phyloP scores from a whole-genome alignment of 2,113 vertebrate genomes.

The Laterallus jamaicensis region DNA sequence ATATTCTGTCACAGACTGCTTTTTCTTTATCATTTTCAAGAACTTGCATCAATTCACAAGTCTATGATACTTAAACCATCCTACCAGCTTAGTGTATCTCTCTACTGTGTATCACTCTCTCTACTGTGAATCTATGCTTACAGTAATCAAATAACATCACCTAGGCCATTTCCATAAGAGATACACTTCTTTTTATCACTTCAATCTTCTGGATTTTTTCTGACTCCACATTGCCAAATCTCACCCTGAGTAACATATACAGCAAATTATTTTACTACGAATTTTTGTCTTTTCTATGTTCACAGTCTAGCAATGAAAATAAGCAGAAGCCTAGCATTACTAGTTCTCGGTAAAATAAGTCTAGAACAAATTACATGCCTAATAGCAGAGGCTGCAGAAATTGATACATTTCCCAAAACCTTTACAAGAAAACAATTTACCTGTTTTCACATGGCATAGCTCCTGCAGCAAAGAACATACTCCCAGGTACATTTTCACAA shows the following conservation, averaged over 20 bases:
- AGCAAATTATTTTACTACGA: accelerated
- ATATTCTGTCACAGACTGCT: neutral
- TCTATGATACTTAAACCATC: neutral
- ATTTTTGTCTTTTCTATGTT: neutral
- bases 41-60: neutral
- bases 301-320: neutral
- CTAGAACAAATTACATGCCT: neutral
- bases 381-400: neutral
- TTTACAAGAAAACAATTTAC: neutral
- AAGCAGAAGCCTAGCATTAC: neutral
- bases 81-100: neutral
- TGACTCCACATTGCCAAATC: neutral
- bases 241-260: accelerated
- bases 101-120: neutral
- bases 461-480: neutral
- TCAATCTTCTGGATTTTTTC: neutral
- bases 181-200: neutral
- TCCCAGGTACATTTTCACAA: neutral
- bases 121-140: neutral
- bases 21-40: neutral
- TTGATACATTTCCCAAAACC: neutral
- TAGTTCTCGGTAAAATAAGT: neutral
- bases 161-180: neutral
- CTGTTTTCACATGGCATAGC: accelerated
- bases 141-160: neutral